A percentile compares a stretch with the other conserved stretches of the same genome.
phyloP scores from a whole-genome alignment of 35 echinoderm and acorn worm genomes.

The Hemicentrotus pulcherrimus region DNA sequence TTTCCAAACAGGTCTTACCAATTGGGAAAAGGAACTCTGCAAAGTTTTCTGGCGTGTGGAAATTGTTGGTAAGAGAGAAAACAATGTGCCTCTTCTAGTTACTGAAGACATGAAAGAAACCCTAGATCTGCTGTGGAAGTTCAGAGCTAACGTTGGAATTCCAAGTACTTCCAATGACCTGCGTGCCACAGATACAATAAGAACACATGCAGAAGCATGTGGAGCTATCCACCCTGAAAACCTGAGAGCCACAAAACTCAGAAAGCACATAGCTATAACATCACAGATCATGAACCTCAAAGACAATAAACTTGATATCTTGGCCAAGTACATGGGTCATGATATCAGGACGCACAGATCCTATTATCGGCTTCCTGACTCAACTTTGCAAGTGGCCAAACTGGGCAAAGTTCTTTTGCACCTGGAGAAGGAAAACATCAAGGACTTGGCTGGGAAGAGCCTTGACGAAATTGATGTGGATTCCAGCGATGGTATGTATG shows the following conservation, averaged over 20 bases:
- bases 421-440: no score
- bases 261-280: conserved; percentile 76
- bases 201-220: conserved; percentile 46
- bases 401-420: background rate
- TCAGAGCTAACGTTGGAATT: conserved; percentile 51
- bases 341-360: background rate
- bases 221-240: conserved; percentile 52
- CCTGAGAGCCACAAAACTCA: conserved; percentile 59
- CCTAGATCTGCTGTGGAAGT: conserved; percentile 47
- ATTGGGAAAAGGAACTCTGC: conserved; percentile 41
- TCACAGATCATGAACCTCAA: conserved; percentile 73
- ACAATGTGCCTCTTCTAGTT: conserved; percentile 55
- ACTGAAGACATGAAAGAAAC: conserved; percentile 47
- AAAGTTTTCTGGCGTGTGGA: conserved; percentile 67
- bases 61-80: conserved; percentile 55
- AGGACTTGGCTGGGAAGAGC: no score
- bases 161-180: conserved; percentile 53
- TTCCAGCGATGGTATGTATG: no score
- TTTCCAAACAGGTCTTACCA: background rate
- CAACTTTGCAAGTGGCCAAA: conserved; percentile 30
- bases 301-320: conserved; percentile 71
- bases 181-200: conserved; percentile 55
- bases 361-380: conserved; percentile 2
- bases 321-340: conserved; percentile 57
- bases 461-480: no score